These are phyloP conservation scores for Scomber scombrus DNA, from an alignment of 2,113 vertebrate species.

Conservation along the genomic window DNA sequence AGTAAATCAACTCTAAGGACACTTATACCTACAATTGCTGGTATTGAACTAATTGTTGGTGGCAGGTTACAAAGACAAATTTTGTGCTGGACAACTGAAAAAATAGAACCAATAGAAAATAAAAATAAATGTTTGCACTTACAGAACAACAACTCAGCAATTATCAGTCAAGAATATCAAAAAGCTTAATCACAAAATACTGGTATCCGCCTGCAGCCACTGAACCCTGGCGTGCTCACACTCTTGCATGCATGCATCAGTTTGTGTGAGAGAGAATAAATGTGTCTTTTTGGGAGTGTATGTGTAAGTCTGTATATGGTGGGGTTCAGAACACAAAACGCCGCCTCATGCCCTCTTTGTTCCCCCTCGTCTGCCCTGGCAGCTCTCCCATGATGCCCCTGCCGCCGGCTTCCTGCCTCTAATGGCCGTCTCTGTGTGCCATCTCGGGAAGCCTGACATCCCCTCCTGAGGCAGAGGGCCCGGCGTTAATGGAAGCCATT, in stretches of 20 bases:
- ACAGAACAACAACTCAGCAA: neutral
- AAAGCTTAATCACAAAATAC: neutral
- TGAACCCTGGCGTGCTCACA: slow-evolving; percentile 9
- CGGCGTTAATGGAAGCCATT: slow-evolving; percentile 86
- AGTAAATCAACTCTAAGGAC: too few relatives aligned
- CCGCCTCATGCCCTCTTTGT: slow-evolving; percentile 70
- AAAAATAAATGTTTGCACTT: neutral
- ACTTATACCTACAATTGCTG: neutral
- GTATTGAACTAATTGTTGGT: neutral
- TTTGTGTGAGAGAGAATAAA: slow-evolving; percentile 39
- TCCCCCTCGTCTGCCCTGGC: slow-evolving; percentile 67
- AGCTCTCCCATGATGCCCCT: slow-evolving; percentile 76
- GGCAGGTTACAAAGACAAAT: too few relatives aligned
- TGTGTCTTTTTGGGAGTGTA: slow-evolving; percentile 59
- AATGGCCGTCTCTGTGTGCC: slow-evolving; percentile 84
- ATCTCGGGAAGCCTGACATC: slow-evolving; percentile 85
- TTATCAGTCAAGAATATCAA: neutral
- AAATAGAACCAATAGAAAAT: neutral
- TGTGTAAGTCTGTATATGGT: slow-evolving; percentile 41
- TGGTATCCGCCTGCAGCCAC: neutral
- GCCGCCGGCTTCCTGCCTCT: slow-evolving; percentile 85
- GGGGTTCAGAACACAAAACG: slow-evolving; percentile 68
- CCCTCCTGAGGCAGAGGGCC: slow-evolving; percentile 80
- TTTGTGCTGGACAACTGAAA: neutral
- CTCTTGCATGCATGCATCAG: neutral